These are phyloP conservation scores for Ailurus styani DNA, from an alignment of 2,113 vertebrate species.

Conservation along the genomic window DNA sequence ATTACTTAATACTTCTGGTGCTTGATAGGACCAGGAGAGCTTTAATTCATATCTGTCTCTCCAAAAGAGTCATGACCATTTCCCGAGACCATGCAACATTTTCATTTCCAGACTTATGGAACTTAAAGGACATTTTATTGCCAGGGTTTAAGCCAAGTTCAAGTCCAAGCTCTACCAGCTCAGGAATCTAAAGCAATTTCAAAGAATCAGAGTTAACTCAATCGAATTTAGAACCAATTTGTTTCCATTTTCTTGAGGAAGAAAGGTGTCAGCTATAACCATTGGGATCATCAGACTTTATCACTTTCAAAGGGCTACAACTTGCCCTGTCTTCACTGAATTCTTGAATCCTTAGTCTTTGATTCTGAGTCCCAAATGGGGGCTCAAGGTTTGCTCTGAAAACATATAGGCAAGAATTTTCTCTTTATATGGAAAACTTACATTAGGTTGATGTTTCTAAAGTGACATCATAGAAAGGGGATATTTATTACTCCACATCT, in stretches of 20 bases:
- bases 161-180: not conserved
- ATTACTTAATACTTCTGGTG: not conserved
- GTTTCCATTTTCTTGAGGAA: conserved; percentile 48
- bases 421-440: not conserved
- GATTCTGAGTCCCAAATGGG: not conserved
- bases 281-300: not conserved
- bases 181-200: conserved; percentile 44
- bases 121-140: conserved; percentile 37
- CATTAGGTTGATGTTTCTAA: not conserved
- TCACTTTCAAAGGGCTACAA: not conserved
- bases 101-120: conserved; percentile 28
- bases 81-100: not conserved
- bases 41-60: not conserved
- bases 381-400: not conserved
- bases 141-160: conserved; percentile 39
- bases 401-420: not conserved
- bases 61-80: conserved; percentile 22
- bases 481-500: not conserved
- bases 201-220: conserved; percentile 59
- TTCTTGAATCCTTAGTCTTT: not conserved
- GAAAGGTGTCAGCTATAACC: conserved; percentile 8
- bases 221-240: conserved; percentile 61
- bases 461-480: not conserved
- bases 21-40: not conserved
- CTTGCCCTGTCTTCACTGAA: not conserved